Evolutionary conservation across 2,888 invertebrate species (phyloP), one percentile per base, ranked within the genome.

Genomic region (Hypolimnas misippus): DNA sequence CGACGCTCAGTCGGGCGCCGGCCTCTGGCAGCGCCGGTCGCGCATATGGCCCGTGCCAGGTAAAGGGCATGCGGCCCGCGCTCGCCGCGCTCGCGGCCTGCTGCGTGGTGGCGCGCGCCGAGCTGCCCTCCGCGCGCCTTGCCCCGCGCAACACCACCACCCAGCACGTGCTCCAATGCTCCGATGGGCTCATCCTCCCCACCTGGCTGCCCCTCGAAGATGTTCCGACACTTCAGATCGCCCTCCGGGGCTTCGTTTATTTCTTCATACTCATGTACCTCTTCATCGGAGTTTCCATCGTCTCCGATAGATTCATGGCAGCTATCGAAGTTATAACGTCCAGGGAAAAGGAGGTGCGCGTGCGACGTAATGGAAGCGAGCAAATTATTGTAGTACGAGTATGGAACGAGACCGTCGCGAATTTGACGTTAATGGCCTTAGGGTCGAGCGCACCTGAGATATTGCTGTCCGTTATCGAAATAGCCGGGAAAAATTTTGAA

Each of bases 321-420:
- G 97, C 99, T 76, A 99, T 99, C 83, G 99, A 99, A 93, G 98
- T 98, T 72, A 99, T 99, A 84, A 99, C 99, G 57, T 98, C 99
- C 0, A 96, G 98, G 84, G 99, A 99, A 86, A 97, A 97, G 76
- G 98, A 98, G 86, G 96, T 99, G 77, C 95, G 96, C 76, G 96
- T 99, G 65, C 96, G 97, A 78, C 96, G 97, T 70, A 95, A 96
- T 69, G 97, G 96, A 77, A 97, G 97, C 66, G 97, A 97, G 66
- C 97, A 98, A 79, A 96, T 97, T 73, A 93, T 99, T 46, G 96
- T 96, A 55, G 99, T 99, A 14, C 94, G 99, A 63, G 97, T 99
- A 63, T 99, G 99, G 99, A 99, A 99, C 88, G 99, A 99, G 86
- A 99, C 99, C 1, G 99, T 99, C 46, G 99, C 99, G 69, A 99